A percentile compares a stretch with the other conserved stretches of the same genome.
Conservation (phyloP, 2,113 vertebrate species). For the cattle (Bos taurus) region ARS-UCD2.0 NC_037337.1:67529001-67529500, state of each 20-base stretch:
- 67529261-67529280: not conserved
- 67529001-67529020: not conserved
- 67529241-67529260: not conserved
- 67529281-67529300: not conserved
- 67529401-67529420: not conserved
- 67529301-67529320: not conserved
- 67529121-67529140: not conserved
- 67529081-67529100: not conserved
- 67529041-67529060: not conserved
- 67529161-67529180: not conserved
- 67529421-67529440: not conserved
- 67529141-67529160: not conserved
- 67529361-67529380: not conserved
- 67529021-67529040: not conserved
- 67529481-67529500: not conserved
- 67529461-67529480: not conserved
- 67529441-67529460: not conserved
- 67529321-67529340: constrained; percentile 12
- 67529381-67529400: not conserved
- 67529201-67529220: not conserved
- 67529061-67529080: not conserved
- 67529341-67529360: not conserved
- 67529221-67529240: not conserved
- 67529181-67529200: not conserved
- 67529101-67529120: not conserved